Base-by-base conservation (phyloP, 1,140 invertebrate species). In the Anadara kagoshimensis region DNA sequence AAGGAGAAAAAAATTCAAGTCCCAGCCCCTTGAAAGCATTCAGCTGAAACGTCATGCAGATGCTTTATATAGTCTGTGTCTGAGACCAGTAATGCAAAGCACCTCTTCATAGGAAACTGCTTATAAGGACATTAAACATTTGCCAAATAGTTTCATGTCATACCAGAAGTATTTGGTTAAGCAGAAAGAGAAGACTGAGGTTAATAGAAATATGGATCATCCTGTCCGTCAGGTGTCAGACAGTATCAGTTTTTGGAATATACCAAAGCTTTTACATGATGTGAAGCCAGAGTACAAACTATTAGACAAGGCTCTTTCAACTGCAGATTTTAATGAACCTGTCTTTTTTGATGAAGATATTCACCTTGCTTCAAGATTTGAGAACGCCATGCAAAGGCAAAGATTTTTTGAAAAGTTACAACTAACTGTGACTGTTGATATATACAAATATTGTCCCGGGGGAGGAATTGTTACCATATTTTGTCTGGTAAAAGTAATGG, bases 341-440 rank as follows among this genome's bases (percentile, higher is more conserved):
- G 51, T 18, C 16, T 44, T 78, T 16, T 78, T 78, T 74, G 57
- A 74, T 70, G 72, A 78, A 57, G 24, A 22, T 20, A 16, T 45
- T 12, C 72, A 78, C 58, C 16, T 78, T 26, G 57, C 53, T n/a
- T 12, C 62, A 36, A 54, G 63, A n/a, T 78, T 78, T 67, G 20
- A 49, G 3, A 62, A 3, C 29, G 45, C 22, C 29, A 26, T 26
- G 14, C 58, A 77, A 24, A 59, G 51, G 44, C 18, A 12, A 5
- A 65, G 62, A 61, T 70, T 64, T 58, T 57, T 69, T 29, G 49
- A 66, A 29, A 51, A 70, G n/a, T 16, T 78, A 14, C 72, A 78
- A 20, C 44, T 78, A 41, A 69, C 71, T 70, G 54, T 75, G 11
- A 67, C 76, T 36, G 61, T 69, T 66, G 76, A 78, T 36, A 49